Conservation (phyloP, 1,140 invertebrate genomes). For the Akabosia matsudoensis region DNA sequence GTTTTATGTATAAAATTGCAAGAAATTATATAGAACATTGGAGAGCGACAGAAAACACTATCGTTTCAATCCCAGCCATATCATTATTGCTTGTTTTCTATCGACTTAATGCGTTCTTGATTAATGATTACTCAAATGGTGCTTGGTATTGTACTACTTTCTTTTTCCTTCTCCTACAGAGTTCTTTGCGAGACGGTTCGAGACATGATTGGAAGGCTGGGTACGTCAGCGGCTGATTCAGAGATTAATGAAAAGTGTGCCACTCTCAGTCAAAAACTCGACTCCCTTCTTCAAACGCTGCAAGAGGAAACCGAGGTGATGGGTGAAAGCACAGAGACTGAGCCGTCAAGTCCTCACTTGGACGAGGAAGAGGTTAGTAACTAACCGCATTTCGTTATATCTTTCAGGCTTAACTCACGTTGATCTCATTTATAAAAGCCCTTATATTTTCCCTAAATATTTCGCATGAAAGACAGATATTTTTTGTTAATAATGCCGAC, state of each 20-base stretch:
- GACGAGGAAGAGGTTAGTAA: conserved; percentile 16
- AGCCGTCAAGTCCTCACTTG: conserved; percentile 35
- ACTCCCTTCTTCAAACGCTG: conserved; percentile 68
- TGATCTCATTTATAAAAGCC: too few relatives aligned
- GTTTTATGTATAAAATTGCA: too few relatives aligned
- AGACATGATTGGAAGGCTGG: conserved; percentile 65
- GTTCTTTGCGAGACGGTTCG: conserved; percentile 76
- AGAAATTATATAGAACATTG: too few relatives aligned
- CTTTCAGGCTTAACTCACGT: too few relatives aligned
- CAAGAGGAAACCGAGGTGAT: conserved; percentile 59
- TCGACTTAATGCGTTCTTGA: background rate
- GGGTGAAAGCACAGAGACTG: conserved; percentile 36
- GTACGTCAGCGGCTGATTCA: conserved; percentile 58
- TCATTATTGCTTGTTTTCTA: background rate
- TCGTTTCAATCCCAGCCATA: too few relatives aligned
- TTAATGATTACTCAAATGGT: background rate
- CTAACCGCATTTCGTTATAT: background rate
- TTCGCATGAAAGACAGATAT: too few relatives aligned
- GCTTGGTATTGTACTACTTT: background rate
- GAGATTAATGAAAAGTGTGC: conserved; percentile 67
- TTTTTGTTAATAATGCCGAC: too few relatives aligned
- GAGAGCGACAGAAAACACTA: too few relatives aligned
- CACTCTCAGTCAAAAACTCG: conserved; percentile 72
- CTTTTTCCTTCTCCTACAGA: conserved; percentile 52
- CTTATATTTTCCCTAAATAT: too few relatives aligned